Evolutionary conservation across 2,888 invertebrate species (phyloP).

Genomic region (Leucophenga montana): DNA sequence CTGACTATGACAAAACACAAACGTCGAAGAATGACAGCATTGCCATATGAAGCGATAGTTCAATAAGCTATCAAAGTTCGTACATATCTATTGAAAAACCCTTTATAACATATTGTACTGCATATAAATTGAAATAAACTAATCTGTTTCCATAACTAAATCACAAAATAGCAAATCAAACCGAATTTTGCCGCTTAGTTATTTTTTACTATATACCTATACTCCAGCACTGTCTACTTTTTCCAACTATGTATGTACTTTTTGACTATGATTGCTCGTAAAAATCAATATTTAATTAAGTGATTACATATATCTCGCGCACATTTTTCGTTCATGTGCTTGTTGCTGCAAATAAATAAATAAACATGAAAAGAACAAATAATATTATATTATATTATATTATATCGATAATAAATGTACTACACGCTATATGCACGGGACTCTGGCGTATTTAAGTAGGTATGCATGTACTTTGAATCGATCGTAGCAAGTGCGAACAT

Average conservation of each 20-base stretch:
- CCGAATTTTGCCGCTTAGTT: conserved; percentile 1
- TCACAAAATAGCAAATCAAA: neutral
- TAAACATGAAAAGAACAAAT: conserved; percentile 1
- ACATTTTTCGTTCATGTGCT: neutral
- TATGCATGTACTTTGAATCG: neutral
- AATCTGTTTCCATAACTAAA: too few relatives aligned
- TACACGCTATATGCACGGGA: conserved; percentile 14
- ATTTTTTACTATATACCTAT: neutral
- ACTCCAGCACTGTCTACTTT: neutral
- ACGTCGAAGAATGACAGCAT: too few relatives aligned
- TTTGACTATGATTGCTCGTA: conserved; percentile 8
- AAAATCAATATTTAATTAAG: conserved; percentile 22
- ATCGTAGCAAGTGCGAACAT: neutral
- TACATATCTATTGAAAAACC: too few relatives aligned
- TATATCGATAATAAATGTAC: neutral
- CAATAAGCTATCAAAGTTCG: too few relatives aligned
- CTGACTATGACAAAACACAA: too few relatives aligned
- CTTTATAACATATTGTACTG: too few relatives aligned
- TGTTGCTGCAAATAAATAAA: conserved; percentile 1
- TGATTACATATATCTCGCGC: neutral
- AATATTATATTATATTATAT: neutral
- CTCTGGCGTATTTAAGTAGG: neutral
- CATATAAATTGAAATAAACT: too few relatives aligned
- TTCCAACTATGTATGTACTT: neutral
- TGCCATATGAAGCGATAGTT: too few relatives aligned